A percentile compares a stretch with the other conserved stretches of the same genome.
Conservation (phyloP, 2,113 vertebrate genomes). For the Girardinichthys multiradiatus region DNA sequence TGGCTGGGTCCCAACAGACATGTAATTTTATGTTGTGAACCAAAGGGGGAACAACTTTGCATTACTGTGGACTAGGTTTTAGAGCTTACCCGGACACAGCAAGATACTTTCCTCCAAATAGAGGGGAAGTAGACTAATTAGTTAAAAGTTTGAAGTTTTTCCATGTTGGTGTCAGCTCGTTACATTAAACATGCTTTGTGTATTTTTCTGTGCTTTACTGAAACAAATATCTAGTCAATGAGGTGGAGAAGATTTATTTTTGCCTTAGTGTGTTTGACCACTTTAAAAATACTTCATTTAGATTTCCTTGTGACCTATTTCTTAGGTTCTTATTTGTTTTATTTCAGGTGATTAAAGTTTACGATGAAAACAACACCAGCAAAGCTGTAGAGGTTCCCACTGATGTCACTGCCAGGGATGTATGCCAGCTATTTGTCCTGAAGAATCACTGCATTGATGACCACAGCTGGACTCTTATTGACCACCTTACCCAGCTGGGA, state of each 20-base stretch:
- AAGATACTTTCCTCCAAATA: constrained; percentile 54
- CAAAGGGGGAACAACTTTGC: constrained; percentile 33
- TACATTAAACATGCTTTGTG: constrained; percentile 1
- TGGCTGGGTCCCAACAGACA: too few species aligned
- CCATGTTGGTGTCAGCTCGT: constrained; percentile 6
- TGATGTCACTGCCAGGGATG: constrained; percentile 91
- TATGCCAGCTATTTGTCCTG: constrained; percentile 93
- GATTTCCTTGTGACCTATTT: background rate
- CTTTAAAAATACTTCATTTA: background rate
- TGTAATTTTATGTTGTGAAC: constrained; percentile 60
- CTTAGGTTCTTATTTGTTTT: constrained; percentile 12
- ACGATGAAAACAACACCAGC: constrained; percentile 94
- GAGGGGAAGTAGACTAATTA: constrained; percentile 50
- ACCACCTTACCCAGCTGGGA: constrained; percentile 84
- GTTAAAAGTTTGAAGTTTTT: constrained; percentile 25
- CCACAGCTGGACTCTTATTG: constrained; percentile 95
- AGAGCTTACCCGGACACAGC: background rate
- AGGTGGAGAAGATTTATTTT: background rate
- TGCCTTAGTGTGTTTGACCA: background rate
- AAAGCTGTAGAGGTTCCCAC: constrained; percentile 91
- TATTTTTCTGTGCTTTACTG: constrained; percentile 5
- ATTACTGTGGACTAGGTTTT: background rate
- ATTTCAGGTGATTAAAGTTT: constrained; percentile 94
- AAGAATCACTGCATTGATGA: constrained; percentile 95
- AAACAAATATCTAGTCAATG: background rate